Conservation (phyloP, 1,140 invertebrate species). For the Cephus cinctus region DNA sequence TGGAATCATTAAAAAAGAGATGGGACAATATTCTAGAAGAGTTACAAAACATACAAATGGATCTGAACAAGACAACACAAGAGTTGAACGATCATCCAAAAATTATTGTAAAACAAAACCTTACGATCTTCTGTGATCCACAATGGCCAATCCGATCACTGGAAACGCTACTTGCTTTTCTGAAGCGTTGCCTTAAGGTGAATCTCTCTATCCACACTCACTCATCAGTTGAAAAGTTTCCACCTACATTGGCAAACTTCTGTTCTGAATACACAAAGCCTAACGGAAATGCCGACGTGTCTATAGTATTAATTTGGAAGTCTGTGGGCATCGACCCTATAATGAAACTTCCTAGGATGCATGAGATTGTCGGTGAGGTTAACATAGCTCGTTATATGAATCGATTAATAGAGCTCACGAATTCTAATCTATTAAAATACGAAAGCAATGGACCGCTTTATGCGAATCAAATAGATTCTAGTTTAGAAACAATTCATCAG, state of each 20-base stretch:
- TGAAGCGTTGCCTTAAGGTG: conserved; percentile 34
- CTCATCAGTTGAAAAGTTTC: conserved; percentile 40
- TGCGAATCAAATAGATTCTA: conserved; percentile 55
- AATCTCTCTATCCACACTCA: conserved; percentile 47
- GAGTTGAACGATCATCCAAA: no score
- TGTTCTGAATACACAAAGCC: conserved; percentile 23
- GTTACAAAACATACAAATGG: no score
- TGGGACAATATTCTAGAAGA: no score
- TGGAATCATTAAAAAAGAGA: no score
- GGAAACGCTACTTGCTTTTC: conserved; percentile 41
- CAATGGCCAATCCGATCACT: conserved; percentile 51
- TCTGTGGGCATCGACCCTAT: conserved; percentile 46
- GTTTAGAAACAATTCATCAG: conserved; percentile 52
- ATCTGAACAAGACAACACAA: no score
- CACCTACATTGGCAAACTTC: conserved; percentile 29
- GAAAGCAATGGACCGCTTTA: conserved; percentile 41
- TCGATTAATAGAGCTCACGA: conserved; percentile 48
- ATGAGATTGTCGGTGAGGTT: conserved; percentile 54
- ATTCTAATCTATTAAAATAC: conserved; percentile 46
- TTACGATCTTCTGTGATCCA: conserved; percentile 58
- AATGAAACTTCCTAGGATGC: conserved; percentile 40
- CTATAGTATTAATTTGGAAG: conserved; percentile 58
- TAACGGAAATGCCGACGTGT: conserved; percentile 19
- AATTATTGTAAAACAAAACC: conserved; percentile 25
- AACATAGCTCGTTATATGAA: conserved; percentile 59